phyloP scores from a whole-genome alignment of 2,113 vertebrate species.

The Piprites chloris region DNA sequence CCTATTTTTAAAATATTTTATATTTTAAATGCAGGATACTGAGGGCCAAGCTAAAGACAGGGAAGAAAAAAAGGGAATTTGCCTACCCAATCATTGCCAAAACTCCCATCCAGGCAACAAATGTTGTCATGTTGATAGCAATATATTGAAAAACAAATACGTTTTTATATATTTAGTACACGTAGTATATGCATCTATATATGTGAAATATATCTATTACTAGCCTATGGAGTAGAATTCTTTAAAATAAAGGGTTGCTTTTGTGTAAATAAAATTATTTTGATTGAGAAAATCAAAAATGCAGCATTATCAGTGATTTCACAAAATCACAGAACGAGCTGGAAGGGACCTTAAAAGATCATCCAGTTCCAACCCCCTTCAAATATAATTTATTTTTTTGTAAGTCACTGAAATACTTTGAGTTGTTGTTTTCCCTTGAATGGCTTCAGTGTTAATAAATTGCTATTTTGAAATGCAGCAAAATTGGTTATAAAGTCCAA shows the following conservation, averaged over 20 bases:
- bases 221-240: neutral
- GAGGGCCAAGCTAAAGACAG: neutral
- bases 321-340: neutral
- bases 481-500: neutral
- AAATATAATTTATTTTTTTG: neutral
- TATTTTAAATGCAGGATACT: neutral
- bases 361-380: fast-evolving
- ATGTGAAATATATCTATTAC: neutral
- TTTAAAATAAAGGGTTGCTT: neutral
- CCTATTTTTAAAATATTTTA: too few species aligned
- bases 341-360: neutral
- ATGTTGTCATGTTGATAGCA: neutral
- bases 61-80: neutral
- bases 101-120: neutral
- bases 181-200: neutral
- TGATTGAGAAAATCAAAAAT: neutral
- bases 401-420: neutral
- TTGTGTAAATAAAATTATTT: fast-evolving
- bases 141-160: neutral
- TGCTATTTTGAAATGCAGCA: neutral
- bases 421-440: neutral
- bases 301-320: neutral
- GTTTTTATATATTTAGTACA: neutral
- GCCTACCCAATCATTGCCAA: neutral
- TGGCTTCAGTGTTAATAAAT: neutral